phyloP scores from a whole-genome alignment of 2,797 vertebrate genomes.

The Chelon labrosus region DNA sequence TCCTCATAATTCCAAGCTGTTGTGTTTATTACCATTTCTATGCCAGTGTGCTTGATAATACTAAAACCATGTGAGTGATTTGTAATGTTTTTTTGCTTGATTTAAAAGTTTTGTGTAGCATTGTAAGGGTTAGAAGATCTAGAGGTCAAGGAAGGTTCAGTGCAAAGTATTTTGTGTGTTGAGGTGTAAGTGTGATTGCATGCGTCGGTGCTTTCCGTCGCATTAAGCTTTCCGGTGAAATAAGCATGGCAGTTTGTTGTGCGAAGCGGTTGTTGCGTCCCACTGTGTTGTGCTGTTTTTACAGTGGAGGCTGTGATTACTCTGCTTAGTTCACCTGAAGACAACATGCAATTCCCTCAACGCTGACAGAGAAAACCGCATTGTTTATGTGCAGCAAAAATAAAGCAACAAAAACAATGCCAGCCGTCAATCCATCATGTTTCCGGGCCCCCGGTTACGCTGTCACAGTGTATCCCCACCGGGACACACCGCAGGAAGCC shows the following conservation, averaged over 20 bases:
- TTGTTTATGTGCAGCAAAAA: conserved; percentile 47
- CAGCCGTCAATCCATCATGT: conserved; percentile 35
- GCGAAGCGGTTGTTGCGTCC: conserved; percentile 19
- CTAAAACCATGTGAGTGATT: background rate
- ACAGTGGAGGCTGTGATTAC: conserved; percentile 36
- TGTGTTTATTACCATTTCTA: background rate
- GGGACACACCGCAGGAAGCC: conserved; percentile 8
- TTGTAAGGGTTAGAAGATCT: background rate
- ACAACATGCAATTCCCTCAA: conserved; percentile 40
- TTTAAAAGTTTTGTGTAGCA: background rate
- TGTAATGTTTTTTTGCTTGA: background rate
- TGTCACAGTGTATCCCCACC: background rate
- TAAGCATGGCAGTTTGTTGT: conserved; percentile 20
- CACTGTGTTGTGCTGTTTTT: conserved; percentile 25
- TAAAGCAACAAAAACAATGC: conserved; percentile 37
- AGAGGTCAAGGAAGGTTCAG: background rate
- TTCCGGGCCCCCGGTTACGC: background rate
- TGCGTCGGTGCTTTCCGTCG: conserved; percentile 5
- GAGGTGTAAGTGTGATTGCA: background rate
- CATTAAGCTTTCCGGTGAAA: conserved; percentile 22
- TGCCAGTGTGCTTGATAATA: background rate
- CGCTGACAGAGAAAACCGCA: conserved; percentile 19
- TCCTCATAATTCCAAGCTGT: background rate
- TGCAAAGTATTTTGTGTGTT: background rate
- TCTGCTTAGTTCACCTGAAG: conserved; percentile 36